phyloP scores from a whole-genome alignment of 2,797 vertebrate species.

The Ctenochaetus hawaiiensis region DNA sequence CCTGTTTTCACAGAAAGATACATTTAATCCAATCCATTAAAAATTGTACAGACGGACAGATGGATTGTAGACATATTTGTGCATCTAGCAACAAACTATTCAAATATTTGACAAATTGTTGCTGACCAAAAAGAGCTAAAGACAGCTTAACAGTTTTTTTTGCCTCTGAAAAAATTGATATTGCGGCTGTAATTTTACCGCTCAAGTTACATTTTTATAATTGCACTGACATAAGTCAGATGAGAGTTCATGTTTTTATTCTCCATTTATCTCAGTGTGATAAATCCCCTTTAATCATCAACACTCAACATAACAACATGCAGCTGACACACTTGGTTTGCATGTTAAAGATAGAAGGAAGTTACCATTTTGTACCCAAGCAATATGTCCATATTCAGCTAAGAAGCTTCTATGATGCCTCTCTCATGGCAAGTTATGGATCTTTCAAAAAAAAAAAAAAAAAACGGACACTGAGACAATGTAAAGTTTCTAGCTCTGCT shows the following conservation, averaged over 20 bases:
- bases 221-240: neutral
- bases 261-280: neutral
- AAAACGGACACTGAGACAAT: slow-evolving; percentile 59
- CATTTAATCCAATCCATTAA: no score
- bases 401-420: neutral
- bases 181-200: neutral
- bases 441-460: no score
- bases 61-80: no score
- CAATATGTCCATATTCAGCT: neutral
- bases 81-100: no score
- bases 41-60: no score
- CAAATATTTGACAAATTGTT: no score
- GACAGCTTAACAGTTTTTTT: neutral
- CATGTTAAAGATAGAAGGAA: slow-evolving; percentile 30
- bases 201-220: neutral
- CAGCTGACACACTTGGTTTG: slow-evolving; percentile 34
- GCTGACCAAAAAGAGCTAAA: no score
- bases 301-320: neutral
- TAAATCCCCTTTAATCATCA: slow-evolving; percentile 13
- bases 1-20: no score
- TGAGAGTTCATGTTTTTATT: neutral
- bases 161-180: no score
- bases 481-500: slow-evolving; percentile 74
- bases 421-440: no score
- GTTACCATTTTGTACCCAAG: slow-evolving; percentile 5